Base-by-base conservation (phyloP, 2,888 invertebrate genomes). In the Emmelina monodactyla region DNA sequence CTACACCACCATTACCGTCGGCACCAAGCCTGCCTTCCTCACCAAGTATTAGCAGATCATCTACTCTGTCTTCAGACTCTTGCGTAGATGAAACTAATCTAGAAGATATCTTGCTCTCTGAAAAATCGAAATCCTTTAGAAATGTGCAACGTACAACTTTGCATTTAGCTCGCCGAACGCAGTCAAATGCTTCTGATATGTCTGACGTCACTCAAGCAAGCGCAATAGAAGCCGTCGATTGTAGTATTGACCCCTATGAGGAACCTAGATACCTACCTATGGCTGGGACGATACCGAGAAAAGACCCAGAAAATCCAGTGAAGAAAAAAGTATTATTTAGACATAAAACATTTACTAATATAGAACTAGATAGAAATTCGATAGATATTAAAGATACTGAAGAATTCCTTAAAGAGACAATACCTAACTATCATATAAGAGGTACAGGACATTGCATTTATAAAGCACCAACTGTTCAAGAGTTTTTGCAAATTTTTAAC, bases 361-460 rank as follows among this genome's bases (percentile, higher is more conserved):
- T 76, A 19, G 76, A 79, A 58, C 57, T 59, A 16, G 75, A 78
- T 42, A 64, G 71, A 50, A 68, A 66, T 50, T 73, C 71, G 10
- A 45, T 57, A 3, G 63, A 58, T 46, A 41, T 59, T 2, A 66
- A 49, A 52, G 65, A 67, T 46, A 62, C 69, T 39, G 59, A 55
- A 44, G 56, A 62, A 7, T 64, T 71, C 53, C 50, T 69, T 15
- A 75, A 67, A 47, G 76, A 78, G 49, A 76, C 76, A 22, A 47
- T 78, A 41, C 64, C 70, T 28, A 51, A 65, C 43, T 80, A 79
- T 55, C 81, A 81, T 37, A 73, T 79, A 19, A 59, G 73, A 50
- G 81, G 81, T 13, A 78, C 79, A 6, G 78, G 75, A 1, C 79
- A 80, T 51, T 81, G 81, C 42, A 67, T 80, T 33, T 72, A 76